A percentile compares a stretch with the other conserved stretches of the same genome.
Evolutionary conservation across 2,797 vertebrate species (phyloP).

Genomic region (Octomys mimax): DNA sequence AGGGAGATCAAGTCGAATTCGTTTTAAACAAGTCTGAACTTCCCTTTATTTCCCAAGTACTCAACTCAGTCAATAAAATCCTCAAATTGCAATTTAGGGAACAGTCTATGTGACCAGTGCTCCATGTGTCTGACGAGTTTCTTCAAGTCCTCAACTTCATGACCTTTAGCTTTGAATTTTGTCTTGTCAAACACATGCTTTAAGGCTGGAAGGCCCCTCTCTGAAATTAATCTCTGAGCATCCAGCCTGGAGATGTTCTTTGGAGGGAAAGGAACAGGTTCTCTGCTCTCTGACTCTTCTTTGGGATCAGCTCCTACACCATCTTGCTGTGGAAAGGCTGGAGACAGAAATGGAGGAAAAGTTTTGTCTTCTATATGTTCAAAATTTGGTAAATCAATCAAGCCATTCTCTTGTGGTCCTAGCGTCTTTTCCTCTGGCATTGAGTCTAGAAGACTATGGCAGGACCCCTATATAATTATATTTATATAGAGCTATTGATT

Average conservation of each 20-base stretch:
- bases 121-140: too few species aligned
- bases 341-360: constrained; percentile 94
- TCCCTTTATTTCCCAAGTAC: too few species aligned
- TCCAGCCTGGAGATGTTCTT: constrained; percentile 94
- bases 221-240: constrained; percentile 95
- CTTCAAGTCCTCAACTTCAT: constrained; percentile 91
- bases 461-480: not conserved
- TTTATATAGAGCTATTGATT: not conserved
- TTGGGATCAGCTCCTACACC: constrained; percentile 80
- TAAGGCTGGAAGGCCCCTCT: constrained; percentile 94
- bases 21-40: too few species aligned
- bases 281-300: constrained; percentile 79
- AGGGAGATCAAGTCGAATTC: too few species aligned
- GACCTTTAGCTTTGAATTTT: constrained; percentile 96
- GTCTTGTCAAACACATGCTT: constrained; percentile 93
- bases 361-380: constrained; percentile 92
- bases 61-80: too few species aligned
- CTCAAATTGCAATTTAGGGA: too few species aligned
- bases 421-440: constrained; percentile 75
- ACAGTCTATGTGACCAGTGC: too few species aligned
- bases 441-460: too few species aligned
- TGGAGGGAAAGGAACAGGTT: constrained; percentile 90
- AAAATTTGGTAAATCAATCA: constrained; percentile 89
- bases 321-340: constrained; percentile 91
- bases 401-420: constrained; percentile 86